Evolutionary conservation across 1,140 invertebrate genomes (phyloP).

Genomic region (Agrypnia vestita): DNA sequence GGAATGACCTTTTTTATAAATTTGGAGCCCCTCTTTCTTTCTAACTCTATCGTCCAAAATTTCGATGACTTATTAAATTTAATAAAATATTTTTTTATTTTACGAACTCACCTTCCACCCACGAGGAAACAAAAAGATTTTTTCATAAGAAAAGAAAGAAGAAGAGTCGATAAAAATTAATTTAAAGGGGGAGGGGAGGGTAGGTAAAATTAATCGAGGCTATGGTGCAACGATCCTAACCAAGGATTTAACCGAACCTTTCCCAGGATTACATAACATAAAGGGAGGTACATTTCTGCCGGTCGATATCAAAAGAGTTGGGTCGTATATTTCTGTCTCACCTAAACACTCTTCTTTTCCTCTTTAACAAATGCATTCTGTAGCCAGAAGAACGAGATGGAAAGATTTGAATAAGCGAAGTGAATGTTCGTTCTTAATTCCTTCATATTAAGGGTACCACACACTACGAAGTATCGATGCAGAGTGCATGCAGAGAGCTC

Average conservation of each 20-base stretch:
- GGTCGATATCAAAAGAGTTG: not conserved
- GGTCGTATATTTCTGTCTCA: not conserved
- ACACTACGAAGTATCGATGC: too few relatives aligned
- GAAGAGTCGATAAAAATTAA: not conserved
- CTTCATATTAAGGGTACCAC: too few relatives aligned
- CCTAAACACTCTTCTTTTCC: not conserved
- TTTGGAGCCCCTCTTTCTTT: not conserved
- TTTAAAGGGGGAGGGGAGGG: not conserved
- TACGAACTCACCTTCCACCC: not conserved
- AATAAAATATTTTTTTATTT: conserved; percentile 2
- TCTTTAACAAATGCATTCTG: not conserved
- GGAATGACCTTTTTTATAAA: conserved; percentile 33
- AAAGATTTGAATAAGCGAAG: too few relatives aligned
- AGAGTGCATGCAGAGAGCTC: too few relatives aligned
- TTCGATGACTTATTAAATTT: not conserved
- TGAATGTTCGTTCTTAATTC: too few relatives aligned
- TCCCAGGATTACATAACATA: conserved; percentile 40
- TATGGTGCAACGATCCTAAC: conserved; percentile 38
- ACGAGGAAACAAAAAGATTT: too few relatives aligned
- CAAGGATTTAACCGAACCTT: conserved; percentile 54
- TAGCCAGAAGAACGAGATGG: too few relatives aligned
- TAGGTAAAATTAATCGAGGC: not conserved
- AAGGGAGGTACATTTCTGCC: not conserved
- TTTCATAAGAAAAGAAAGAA: not conserved
- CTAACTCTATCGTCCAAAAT: not conserved